phyloP scores from a whole-genome alignment of 1,140 invertebrate genomes.

The Cyphomyrmex costatus region DNA sequence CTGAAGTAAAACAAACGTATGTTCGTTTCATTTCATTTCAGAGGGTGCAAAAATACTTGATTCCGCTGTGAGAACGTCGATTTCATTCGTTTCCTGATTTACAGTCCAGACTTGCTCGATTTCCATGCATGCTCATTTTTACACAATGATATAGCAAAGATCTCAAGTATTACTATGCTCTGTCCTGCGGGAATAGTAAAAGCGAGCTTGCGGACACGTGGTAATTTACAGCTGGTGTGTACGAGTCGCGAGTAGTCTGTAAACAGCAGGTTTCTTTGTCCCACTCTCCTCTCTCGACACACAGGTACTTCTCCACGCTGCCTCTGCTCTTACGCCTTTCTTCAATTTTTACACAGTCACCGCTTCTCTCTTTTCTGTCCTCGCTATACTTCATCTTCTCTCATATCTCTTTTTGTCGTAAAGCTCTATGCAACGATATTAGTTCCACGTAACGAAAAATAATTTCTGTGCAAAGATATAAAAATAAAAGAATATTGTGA shows the following conservation, averaged over 20 bases:
- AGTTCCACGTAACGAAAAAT: background rate
- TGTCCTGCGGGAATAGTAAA: conserved; percentile 74
- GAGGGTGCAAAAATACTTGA: background rate
- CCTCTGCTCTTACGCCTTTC: conserved; percentile 60
- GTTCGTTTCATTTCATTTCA: no score
- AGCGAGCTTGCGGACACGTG: conserved; percentile 76
- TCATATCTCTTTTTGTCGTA: background rate
- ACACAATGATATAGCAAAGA: background rate
- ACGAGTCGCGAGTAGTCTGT: conserved; percentile 71
- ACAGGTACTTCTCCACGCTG: conserved; percentile 65
- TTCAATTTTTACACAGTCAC: conserved; percentile 60
- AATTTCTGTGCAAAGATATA: background rate
- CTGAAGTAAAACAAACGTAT: no score
- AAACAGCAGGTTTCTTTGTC: conserved; percentile 77
- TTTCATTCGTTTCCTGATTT: conserved; percentile 27
- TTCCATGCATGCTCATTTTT: background rate
- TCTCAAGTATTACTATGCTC: conserved; percentile 7
- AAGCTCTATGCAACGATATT: background rate
- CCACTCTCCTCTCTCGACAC: conserved; percentile 28
- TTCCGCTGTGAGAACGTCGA: no score
- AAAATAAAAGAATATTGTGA: no score
- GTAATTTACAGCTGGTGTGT: conserved; percentile 78
- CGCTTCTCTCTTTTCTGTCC: conserved; percentile 13
- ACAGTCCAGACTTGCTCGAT: background rate
- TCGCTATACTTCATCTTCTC: background rate